Conservation (phyloP, 1,140 invertebrate species). For the Odontomachus brunneus region DNA sequence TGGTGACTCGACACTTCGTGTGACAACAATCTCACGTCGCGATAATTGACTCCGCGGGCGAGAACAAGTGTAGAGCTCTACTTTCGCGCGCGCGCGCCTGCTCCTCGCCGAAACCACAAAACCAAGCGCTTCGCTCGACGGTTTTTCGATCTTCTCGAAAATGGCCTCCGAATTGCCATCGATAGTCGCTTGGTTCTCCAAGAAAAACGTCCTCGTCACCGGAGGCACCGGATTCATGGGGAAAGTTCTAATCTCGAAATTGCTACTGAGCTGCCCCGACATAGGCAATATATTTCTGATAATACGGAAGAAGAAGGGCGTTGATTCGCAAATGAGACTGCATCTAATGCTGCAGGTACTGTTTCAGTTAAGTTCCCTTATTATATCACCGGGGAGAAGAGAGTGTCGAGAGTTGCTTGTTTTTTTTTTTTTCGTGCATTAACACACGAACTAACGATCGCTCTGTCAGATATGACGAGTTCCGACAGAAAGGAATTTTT, state of each 20-base stretch:
- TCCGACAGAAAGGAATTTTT: too few relatives aligned
- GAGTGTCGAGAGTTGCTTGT: too few relatives aligned
- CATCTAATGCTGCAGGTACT: constrained; percentile 68
- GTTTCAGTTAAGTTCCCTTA: neutral
- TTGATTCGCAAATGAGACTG: constrained; percentile 82
- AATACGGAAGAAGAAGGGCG: constrained; percentile 89
- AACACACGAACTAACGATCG: too few relatives aligned
- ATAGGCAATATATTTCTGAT: constrained; percentile 89
- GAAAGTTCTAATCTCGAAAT: constrained; percentile 91
- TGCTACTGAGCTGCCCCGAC: constrained; percentile 89
- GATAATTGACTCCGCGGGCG: neutral
- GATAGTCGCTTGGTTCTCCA: constrained; percentile 86
- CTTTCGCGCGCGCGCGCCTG: too few relatives aligned
- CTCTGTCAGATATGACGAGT: too few relatives aligned
- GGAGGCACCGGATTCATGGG: constrained; percentile 91
- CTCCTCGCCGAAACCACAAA: neutral
- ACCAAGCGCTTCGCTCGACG: neutral
- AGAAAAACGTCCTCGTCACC: constrained; percentile 86
- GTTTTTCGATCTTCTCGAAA: constrained; percentile 9
- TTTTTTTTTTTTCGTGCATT: too few relatives aligned
- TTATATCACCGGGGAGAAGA: too few relatives aligned
- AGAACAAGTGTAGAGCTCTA: neutral
- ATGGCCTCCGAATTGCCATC: constrained; percentile 64
- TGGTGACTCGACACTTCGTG: too few relatives aligned
- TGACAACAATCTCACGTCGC: too few relatives aligned